These are phyloP conservation scores for Discoglossus pictus DNA, from an alignment of 2,797 vertebrate genomes.

Conservation along the genomic window DNA sequence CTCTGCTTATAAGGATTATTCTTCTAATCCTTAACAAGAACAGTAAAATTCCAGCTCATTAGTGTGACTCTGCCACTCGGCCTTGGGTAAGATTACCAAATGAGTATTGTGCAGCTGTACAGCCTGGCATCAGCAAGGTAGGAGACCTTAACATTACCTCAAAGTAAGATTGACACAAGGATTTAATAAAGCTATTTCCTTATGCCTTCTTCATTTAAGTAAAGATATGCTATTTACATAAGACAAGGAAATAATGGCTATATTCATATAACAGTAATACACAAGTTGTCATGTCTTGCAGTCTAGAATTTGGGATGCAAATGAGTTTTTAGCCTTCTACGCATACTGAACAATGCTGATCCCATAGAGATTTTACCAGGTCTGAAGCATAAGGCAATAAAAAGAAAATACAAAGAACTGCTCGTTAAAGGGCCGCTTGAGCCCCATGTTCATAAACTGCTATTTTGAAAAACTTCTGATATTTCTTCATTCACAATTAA, in stretches of 20 bases:
- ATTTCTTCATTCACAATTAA: too few species aligned
- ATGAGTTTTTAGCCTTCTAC: too few species aligned
- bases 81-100: background rate
- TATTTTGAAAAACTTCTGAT: too few species aligned
- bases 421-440: too few species aligned
- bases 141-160: background rate
- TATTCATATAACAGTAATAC: background rate
- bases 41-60: background rate
- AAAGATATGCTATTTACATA: background rate
- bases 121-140: background rate
- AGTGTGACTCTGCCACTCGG: background rate
- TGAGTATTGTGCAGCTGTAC: background rate
- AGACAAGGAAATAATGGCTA: background rate
- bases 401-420: too few species aligned
- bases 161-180: background rate
- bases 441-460: too few species aligned
- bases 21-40: background rate
- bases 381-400: too few species aligned
- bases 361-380: too few species aligned
- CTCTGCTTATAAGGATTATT: constrained; percentile 5
- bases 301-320: too few species aligned
- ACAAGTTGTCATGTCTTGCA: too few species aligned
- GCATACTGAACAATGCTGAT: too few species aligned
- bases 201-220: background rate
- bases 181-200: background rate